A percentile compares a stretch with the other conserved stretches of the same genome.
These are phyloP conservation scores for Ceratitis capitata DNA, from an alignment of 1,140 invertebrate species.

Conservation along the genomic window DNA sequence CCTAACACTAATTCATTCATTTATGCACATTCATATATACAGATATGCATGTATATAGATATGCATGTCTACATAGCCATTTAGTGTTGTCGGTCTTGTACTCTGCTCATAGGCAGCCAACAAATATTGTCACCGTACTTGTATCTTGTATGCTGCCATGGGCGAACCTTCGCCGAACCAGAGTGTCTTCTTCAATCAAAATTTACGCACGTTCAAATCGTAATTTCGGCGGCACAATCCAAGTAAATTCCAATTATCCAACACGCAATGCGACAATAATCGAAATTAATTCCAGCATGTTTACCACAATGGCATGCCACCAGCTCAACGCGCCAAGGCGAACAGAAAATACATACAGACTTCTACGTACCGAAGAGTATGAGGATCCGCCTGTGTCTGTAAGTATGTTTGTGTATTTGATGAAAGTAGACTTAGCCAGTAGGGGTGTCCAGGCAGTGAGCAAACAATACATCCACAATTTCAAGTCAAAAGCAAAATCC, in stretches of 20 bases:
- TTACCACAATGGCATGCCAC: slow-evolving; percentile 35
- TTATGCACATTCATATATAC: not conserved
- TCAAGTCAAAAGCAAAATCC: not conserved
- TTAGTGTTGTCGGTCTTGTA: too few relatives aligned
- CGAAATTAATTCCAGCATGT: slow-evolving; percentile 56
- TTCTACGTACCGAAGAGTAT: not conserved
- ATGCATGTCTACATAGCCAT: not conserved
- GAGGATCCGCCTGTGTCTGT: not conserved
- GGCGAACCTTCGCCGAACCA: not conserved
- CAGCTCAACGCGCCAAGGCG: not conserved
- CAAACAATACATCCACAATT: not conserved
- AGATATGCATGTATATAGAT: not conserved
- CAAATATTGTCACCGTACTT: too few relatives aligned
- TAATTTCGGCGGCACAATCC: slow-evolving; percentile 18
- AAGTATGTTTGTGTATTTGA: not conserved
- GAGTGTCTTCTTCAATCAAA: slow-evolving; percentile 38
- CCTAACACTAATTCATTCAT: not conserved
- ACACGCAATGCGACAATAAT: slow-evolving; percentile 65
- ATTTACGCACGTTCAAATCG: slow-evolving; percentile 36
- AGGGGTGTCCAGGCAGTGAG: not conserved
- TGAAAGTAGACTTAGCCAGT: too few relatives aligned
- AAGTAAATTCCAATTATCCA: slow-evolving; percentile 42
- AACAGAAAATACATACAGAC: not conserved
- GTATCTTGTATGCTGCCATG: too few relatives aligned
- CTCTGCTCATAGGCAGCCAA: too few relatives aligned